phyloP scores from a whole-genome alignment of 2,888 invertebrate species.

The Parnassius apollo region DNA sequence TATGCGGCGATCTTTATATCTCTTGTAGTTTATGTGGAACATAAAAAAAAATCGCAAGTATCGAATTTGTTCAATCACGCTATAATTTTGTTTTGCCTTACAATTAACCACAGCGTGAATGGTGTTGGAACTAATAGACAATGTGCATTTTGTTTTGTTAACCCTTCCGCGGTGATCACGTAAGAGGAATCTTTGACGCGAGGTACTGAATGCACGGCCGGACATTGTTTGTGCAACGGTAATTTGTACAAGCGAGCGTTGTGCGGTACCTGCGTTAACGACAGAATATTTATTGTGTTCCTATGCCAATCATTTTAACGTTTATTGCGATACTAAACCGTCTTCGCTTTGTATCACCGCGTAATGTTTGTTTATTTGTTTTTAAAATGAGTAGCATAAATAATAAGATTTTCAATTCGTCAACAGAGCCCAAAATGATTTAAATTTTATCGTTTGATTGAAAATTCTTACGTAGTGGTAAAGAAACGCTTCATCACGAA shows the following conservation, averaged over 20 bases:
- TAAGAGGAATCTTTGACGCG: slow-evolving; percentile 20
- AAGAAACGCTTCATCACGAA: no score
- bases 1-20: no score
- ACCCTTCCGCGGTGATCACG: slow-evolving; percentile 52
- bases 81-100: slow-evolving; percentile 53
- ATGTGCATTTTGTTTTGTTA: slow-evolving; percentile 46
- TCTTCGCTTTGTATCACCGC: slow-evolving; percentile 17
- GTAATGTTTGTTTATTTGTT: no score
- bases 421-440: no score
- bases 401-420: no score
- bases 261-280: slow-evolving; percentile 40
- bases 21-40: no score
- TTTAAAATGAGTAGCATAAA: no score
- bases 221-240: slow-evolving; percentile 42
- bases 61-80: slow-evolving; percentile 34
- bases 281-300: slow-evolving; percentile 20
- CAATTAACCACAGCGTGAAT: slow-evolving; percentile 57
- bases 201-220: slow-evolving; percentile 4
- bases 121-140: slow-evolving; percentile 39
- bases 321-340: slow-evolving; percentile 19
- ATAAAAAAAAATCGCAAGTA: slow-evolving; percentile 29
- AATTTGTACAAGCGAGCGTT: slow-evolving; percentile 37
- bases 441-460: no score
- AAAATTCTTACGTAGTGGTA: no score
- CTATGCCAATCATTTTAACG: slow-evolving; percentile 29